Evolutionary conservation across 2,888 invertebrate species (phyloP), one percentile per base, ranked within the genome.

Genomic region (Pemphredon lugubris): DNA sequence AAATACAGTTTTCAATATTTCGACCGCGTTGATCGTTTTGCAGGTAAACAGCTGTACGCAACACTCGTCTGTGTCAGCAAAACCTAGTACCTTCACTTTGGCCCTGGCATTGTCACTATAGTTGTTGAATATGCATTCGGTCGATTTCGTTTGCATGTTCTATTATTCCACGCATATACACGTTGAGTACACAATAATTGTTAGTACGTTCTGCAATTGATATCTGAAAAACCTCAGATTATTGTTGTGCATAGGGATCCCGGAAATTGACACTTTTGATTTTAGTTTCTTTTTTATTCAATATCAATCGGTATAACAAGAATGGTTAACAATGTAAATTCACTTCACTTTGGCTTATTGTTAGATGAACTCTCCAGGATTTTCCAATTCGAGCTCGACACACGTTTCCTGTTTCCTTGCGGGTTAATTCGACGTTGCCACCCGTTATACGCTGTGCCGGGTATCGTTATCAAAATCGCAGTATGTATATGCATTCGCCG

Each of bases 401-500:
- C n/a, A n/a, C n/a, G n/a, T n/a, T n/a, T n/a, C n/a, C n/a, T n/a
- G n/a, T n/a, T n/a, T n/a, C n/a, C n/a, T n/a, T n/a, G n/a, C n/a
- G n/a, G n/a, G n/a, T n/a, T n/a, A n/a, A n/a, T n/a, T 11, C n/a
- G 34, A n/a, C 54, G 32, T 26, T 32, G 63, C 16, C 64, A 39
- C 20, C 67, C 50, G 48, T 63, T 67, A 48, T 44, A 42, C 42
- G 21, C 20, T 11, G 37, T 40, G 2, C 11, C 67, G 50, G 30
- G 53, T 64, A 72, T 72, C 69, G 65, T 71, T 65, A 71, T 73
- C 71, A 50, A 57, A 59, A 71, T 70, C 63, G 63, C 26, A 47
- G 61, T 34, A 40, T 26, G 44, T 34, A 40, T 26, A 47, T 59
- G 58, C 54, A 34, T 39, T 23, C 42, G 16, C 37, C 53, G 6